Base-by-base conservation (phyloP, 2,888 invertebrate species). In the Xestia sexstrigata region DNA sequence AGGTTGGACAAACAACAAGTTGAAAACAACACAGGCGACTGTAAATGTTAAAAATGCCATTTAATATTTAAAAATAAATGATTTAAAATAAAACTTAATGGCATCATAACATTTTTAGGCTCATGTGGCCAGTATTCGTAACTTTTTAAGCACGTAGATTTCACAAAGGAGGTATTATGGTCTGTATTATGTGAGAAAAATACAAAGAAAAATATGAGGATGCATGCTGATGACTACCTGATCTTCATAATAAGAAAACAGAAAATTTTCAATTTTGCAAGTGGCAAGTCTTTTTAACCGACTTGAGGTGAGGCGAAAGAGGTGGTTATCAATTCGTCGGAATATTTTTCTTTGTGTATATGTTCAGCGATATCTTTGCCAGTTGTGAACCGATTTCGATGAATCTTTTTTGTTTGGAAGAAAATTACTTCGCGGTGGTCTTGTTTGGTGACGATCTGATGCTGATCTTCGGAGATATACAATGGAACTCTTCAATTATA, bases 111-210 rank as follows among this genome's bases (percentile, higher is more conserved):
- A 47, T 30, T 66, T n/a, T 78, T 66, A 39, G 7, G 9, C 9
- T 39, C 7, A 3, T 65, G 35, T 58, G 35, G 39, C 47, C 65
- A 77, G 78, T 63, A 13, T 1, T 13, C 9, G 4, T 52, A 3
- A 11, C 30, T 6, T 30, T 62, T 39, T 42, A 35, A n/a, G 11
- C 3, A 15, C 6, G 23, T 6, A 49, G 55, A 35, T 55, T 76
- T 45, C n/a, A 39, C 45, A 77, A 78, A 66, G 23, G 17, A 66
- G 26, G 13, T 63, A 17, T 52, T 17, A 74, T 9, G 15, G 26
- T 58, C 7, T 15, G n/a, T 55, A 26, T 26, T 15, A 26, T 15
- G 4, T 35, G 35, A 35, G 35, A 35, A 35, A 35, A 42, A 35
- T 35, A 35, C 35, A 35, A 35, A 35, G 9, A 42, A 9, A 7